Base-by-base conservation (phyloP, 2,113 vertebrate species). In the Pungitius pungitius region DNA sequence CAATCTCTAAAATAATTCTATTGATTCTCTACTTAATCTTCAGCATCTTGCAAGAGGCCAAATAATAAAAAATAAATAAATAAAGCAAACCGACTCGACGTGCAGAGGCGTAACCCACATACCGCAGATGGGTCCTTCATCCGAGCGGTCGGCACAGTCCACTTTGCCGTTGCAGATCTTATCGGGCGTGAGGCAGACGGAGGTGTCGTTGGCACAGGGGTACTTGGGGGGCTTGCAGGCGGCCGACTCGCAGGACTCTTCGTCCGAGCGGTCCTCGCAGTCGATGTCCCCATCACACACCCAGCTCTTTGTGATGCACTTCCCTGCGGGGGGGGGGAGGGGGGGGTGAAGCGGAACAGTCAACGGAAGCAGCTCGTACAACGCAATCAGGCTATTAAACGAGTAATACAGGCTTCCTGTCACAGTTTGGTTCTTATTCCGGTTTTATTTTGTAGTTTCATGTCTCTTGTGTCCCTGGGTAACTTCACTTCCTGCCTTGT, bases 221-320 rank as follows among this genome's bases (percentile, higher is more conserved):
- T 98, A 98, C 90, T 96, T 97, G 83, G 97, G 98, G n/a, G 96
- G 96, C 86, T 96, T 96, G 75, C 98, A 99, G 84, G 94, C 76
- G 69, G 96, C 95, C 20, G 92, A 94, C 87, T 96, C 95, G 71
- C 98, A 99, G 33, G 95, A 94, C 76, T 97, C 95, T 89, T 99
- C 98, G 76, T 99, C 98, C 5, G 98, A 99, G 52, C 94, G 97
- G 93, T 99, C 97, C 88, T 99, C 98, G 84, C 98, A 99, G 90
- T 99, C 98, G 18, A 97, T 95, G 92, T 99, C 98, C 52, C 98
- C 97, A 81, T 99, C 98, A 87, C 98, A 99, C 7, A 99, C 95
- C 98, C 98, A 99, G 63, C 95, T 96, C 91, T 96, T 98, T 89
- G 96, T 99, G 94, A 99, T 97, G 85, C 98, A 99, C 92, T 97